A percentile compares a stretch with the other conserved stretches of the same genome.
Conservation (phyloP, 2,888 invertebrate species). For the Stenurella melanura region DNA sequence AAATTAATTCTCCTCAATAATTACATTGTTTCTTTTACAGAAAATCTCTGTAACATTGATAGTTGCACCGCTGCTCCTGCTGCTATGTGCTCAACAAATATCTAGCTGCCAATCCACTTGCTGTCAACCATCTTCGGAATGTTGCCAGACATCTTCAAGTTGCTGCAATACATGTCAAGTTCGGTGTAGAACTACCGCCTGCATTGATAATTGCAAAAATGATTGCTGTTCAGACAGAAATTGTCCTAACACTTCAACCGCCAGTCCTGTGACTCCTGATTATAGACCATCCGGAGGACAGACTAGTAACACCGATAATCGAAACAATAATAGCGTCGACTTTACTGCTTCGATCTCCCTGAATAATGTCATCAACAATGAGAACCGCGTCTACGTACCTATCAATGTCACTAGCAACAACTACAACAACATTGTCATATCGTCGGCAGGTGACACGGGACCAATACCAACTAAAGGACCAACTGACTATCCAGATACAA, state of each 20-base stretch:
- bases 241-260: background rate
- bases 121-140: constrained; percentile 14
- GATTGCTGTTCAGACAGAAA: background rate
- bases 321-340: constrained; percentile 34
- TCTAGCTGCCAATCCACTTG: background rate
- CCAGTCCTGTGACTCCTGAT: too few relatives aligned
- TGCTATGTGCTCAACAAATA: background rate
- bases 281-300: too few relatives aligned
- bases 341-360: constrained; percentile 31
- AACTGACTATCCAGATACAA: background rate
- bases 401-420: constrained; percentile 46
- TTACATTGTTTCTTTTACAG: constrained; percentile 1
- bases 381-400: constrained; percentile 47
- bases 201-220: background rate
- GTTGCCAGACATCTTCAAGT: background rate
- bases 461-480: background rate
- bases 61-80: background rate
- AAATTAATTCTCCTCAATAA: too few relatives aligned
- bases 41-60: background rate
- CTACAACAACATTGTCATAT: constrained; percentile 31
- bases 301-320: too few relatives aligned
- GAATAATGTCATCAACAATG: constrained; percentile 45
- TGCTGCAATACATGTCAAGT: constrained; percentile 13
- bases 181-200: constrained; percentile 12
- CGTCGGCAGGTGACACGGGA: background rate